phyloP scores from a whole-genome alignment of 2,888 invertebrate species.

The Drosophila subsilvestris region DNA sequence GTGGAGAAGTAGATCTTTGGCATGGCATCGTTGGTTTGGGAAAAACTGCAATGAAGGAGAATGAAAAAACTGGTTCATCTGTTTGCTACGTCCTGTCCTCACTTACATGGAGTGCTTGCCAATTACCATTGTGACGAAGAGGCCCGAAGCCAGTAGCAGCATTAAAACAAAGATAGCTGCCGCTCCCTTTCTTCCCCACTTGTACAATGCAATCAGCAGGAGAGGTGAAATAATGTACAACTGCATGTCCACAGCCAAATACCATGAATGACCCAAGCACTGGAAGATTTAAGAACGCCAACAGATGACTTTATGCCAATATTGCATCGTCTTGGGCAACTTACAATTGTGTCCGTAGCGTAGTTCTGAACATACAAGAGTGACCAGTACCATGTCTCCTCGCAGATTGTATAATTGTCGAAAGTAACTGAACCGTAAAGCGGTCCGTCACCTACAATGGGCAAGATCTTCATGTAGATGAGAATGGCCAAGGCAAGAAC shows the following conservation, averaged over 20 bases:
- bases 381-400: constrained; percentile 83
- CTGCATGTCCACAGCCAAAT: constrained; percentile 86
- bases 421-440: constrained; percentile 77
- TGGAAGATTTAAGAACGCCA: constrained; percentile 21
- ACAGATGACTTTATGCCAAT: no score
- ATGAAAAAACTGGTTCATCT: background rate
- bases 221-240: constrained; percentile 85
- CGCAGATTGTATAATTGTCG: constrained; percentile 61
- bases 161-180: constrained; percentile 57
- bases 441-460: constrained; percentile 84
- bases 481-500: constrained; percentile 84
- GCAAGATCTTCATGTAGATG: constrained; percentile 83
- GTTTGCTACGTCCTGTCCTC: background rate
- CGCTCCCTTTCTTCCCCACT: constrained; percentile 70
- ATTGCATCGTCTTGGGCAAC: background rate
- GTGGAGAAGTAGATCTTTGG: constrained; percentile 66
- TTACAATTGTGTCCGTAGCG: constrained; percentile 71
- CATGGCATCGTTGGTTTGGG: background rate
- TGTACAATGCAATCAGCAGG: constrained; percentile 84
- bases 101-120: constrained; percentile 50
- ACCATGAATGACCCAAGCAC: constrained; percentile 86
- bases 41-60: background rate
- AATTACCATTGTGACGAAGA: constrained; percentile 70
- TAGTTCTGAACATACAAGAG: constrained; percentile 85
- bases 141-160: constrained; percentile 67